A percentile compares a stretch with the other conserved stretches of the same genome.
phyloP scores from a whole-genome alignment of 2,113 vertebrate species.

The Alectura lathami region DNA sequence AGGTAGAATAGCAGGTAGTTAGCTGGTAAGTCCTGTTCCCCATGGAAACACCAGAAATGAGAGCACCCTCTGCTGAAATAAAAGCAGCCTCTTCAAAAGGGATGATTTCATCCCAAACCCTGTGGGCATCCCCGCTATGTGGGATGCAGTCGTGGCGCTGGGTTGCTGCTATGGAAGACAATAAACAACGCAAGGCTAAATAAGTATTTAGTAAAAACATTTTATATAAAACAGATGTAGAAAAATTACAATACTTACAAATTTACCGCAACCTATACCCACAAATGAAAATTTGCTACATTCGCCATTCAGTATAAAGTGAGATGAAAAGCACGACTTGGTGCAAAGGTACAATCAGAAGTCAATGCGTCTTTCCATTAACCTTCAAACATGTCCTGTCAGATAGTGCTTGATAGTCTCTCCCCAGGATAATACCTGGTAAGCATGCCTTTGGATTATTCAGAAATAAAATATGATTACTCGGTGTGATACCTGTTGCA shows the following conservation, averaged over 20 bases:
- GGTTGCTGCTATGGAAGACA: neutral
- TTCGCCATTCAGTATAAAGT: neutral
- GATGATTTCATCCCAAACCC: neutral
- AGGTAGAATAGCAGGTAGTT: neutral
- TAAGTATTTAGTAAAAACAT: neutral
- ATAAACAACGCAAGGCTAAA: neutral
- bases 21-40: neutral
- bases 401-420: neutral
- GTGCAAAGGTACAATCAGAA: neutral
- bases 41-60: conserved; percentile 1
- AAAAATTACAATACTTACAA: neutral
- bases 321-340: neutral
- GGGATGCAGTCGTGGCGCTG: accelerated
- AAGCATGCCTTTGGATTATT: neutral
- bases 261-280: neutral
- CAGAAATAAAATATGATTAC: neutral
- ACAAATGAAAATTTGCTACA: conserved; percentile 47
- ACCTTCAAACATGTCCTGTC: neutral
- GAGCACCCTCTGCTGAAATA: neutral
- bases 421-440: neutral
- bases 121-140: neutral
- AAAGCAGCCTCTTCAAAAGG: neutral
- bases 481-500: neutral
- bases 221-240: conserved; percentile 55
- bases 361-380: neutral